Percentiles rank a stretch among this genome's conserved stretches.
Evolutionary conservation across 2,797 vertebrate species (phyloP).

Genomic region (Taeniopygia guttata): DNA sequence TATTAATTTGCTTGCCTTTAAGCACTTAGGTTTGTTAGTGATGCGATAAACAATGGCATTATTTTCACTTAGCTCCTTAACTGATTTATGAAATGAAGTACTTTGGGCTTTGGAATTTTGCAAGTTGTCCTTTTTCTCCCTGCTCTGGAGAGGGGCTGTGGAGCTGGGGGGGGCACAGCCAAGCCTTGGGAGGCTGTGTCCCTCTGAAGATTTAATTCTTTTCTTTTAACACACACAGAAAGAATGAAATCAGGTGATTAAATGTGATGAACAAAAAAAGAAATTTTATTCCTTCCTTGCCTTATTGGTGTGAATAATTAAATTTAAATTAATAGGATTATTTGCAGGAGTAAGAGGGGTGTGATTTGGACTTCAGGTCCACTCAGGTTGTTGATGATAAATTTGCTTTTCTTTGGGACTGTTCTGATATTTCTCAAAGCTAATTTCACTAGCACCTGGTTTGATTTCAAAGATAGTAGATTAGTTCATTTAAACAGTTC

Average conservation of each 20-base stretch:
- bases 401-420: not conserved
- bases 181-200: not conserved
- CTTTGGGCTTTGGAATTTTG: not conserved
- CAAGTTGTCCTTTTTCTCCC: not conserved
- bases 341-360: not conserved
- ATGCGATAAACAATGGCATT: slow-evolving; percentile 64
- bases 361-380: not conserved
- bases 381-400: not conserved
- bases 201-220: not conserved
- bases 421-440: not conserved
- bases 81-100: slow-evolving; percentile 44
- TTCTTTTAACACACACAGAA: fast-evolving
- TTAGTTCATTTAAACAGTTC: not conserved
- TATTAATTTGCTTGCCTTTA: slow-evolving; percentile 69
- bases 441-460: not conserved
- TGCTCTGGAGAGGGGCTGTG: not conserved
- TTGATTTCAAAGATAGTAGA: not conserved
- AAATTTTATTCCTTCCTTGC: not conserved
- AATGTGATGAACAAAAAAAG: not conserved
- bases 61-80: slow-evolving; percentile 58
- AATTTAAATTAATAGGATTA: slow-evolving; percentile 39
- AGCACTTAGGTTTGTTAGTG: slow-evolving; percentile 66
- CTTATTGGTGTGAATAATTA: slow-evolving; percentile 42
- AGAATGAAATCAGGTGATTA: not conserved
- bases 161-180: not conserved